A percentile compares a stretch with the other conserved stretches of the same genome.
Evolutionary conservation across 2,113 vertebrate species (phyloP).

Genomic region (Pan troglodytes): NHGRI_mPanTro3-v2.1_pri NC_072411.2:73419001-73419500

Average conservation of each 20-base stretch:
- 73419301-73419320: constrained; percentile 27
- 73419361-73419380: not conserved
- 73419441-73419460: not conserved
- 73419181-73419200: not conserved
- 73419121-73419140: too few species aligned
- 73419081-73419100: too few species aligned
- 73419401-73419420: not conserved
- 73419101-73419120: too few species aligned
- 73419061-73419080: too few species aligned
- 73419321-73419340: not conserved
- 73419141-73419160: too few species aligned
- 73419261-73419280: not conserved
- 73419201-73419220: constrained; percentile 1
- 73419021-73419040: too few species aligned
- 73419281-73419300: not conserved
- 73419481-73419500: not conserved
- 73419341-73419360: not conserved
- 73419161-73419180: too few species aligned
- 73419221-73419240: not conserved
- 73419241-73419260: not conserved
- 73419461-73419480: not conserved
- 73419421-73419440: constrained; percentile 13
- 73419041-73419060: too few species aligned
- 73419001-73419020: too few species aligned
- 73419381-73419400: not conserved